Evolutionary conservation across 2,888 invertebrate genomes (phyloP).

Genomic region (Stegana nigrithorax): DNA sequence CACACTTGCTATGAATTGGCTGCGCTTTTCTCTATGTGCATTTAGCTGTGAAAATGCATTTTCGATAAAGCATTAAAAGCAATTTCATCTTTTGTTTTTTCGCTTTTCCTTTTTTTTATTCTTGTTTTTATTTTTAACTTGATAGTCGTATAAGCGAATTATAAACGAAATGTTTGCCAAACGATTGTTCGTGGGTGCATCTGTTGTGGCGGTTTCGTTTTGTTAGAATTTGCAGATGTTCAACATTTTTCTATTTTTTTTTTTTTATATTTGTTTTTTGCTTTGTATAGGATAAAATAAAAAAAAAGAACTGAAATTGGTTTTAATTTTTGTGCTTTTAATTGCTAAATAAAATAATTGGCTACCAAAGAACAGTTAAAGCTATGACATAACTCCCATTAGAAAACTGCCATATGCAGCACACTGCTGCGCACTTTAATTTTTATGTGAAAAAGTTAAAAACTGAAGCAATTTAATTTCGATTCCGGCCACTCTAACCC

Average conservation of each 20-base stretch:
- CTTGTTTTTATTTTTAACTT: too few species aligned
- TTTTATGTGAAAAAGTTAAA: too few species aligned
- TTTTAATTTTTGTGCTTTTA: too few species aligned
- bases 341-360: not conserved
- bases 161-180: conserved; percentile 19
- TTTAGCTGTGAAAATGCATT: conserved; percentile 49
- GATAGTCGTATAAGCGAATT: too few species aligned
- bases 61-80: conserved; percentile 31
- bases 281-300: not conserved
- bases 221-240: too few species aligned
- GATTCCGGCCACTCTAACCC: too few species aligned
- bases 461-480: not conserved
- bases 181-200: too few species aligned
- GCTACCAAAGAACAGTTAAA: not conserved
- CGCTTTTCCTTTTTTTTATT: conserved; percentile 2
- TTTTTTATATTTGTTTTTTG: not conserved
- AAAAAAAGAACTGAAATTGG: too few species aligned
- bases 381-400: too few species aligned
- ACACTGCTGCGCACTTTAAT: too few species aligned
- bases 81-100: conserved; percentile 17
- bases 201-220: not conserved
- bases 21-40: conserved; percentile 46
- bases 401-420: too few species aligned
- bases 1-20: not conserved
- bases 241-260: not conserved